A percentile compares a stretch with the other conserved stretches of the same genome.
These are phyloP conservation scores for Lasioglossum oenotherae DNA, from an alignment of 2,888 invertebrate species.

Conservation along the genomic window DNA sequence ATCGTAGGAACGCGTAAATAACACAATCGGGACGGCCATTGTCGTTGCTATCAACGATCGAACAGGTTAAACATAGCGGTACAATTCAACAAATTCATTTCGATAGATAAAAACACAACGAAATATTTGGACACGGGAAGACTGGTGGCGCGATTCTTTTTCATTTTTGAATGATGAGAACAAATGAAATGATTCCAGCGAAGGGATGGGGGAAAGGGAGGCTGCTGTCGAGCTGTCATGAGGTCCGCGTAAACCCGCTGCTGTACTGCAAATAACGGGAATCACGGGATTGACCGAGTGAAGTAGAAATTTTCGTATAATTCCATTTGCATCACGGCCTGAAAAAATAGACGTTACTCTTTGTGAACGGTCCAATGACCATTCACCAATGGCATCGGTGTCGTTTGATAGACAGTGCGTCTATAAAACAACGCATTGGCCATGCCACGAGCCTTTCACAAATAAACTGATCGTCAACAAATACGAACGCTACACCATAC, in stretches of 20 bases:
- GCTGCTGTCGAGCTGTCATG: not conserved
- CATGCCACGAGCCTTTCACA: constrained; percentile 16
- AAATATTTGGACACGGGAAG: not conserved
- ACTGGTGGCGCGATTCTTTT: not conserved
- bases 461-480: constrained; percentile 48
- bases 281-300: not conserved
- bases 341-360: constrained; percentile 6
- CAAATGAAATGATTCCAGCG: not conserved
- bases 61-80: not conserved
- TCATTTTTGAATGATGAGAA: not conserved
- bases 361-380: constrained; percentile 1
- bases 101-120: not conserved
- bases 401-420: constrained; percentile 41
- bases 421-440: constrained; percentile 20
- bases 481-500: constrained; percentile 32
- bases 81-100: not conserved
- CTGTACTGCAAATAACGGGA: not conserved
- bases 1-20: not conserved
- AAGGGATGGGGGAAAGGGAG: not conserved
- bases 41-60: not conserved
- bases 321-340: not conserved
- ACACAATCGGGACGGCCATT: not conserved
- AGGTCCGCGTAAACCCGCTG: not conserved
- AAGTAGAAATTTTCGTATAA: constrained; percentile 13
- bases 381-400: not conserved